Evolutionary conservation across 2,113 vertebrate species (phyloP).

Genomic region (Embiotoca jacksoni): DNA sequence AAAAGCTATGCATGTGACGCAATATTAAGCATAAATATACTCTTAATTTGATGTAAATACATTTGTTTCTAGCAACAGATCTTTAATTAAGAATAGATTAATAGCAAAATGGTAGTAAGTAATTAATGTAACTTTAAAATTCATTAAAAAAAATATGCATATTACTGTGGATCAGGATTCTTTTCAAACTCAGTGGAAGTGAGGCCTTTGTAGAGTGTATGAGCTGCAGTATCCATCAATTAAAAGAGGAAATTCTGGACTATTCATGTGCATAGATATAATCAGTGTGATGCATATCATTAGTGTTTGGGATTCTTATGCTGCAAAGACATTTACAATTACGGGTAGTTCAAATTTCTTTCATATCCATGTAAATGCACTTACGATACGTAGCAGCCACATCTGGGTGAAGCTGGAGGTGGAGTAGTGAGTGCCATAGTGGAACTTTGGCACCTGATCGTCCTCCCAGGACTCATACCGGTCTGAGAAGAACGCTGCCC

Average conservation of each 20-base stretch:
- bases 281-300: not conserved
- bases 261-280: not conserved
- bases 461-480: slow-evolving; percentile 97
- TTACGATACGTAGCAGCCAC: slow-evolving; percentile 97
- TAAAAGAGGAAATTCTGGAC: not conserved
- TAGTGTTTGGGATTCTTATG: not conserved
- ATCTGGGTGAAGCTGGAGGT: slow-evolving; percentile 95
- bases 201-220: not conserved
- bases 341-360: no score
- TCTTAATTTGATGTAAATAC: slow-evolving; percentile 51
- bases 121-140: slow-evolving; percentile 16
- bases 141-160: not conserved
- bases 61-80: slow-evolving; percentile 21
- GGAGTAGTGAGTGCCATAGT: slow-evolving; percentile 99
- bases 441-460: slow-evolving; percentile 97
- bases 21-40: slow-evolving; percentile 61
- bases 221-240: not conserved
- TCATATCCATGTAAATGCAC: slow-evolving; percentile 60
- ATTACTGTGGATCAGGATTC: not conserved
- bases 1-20: slow-evolving; percentile 17
- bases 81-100: slow-evolving; percentile 66
- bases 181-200: not conserved
- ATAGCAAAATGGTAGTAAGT: slow-evolving; percentile 19
- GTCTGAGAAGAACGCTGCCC: slow-evolving; percentile 95
- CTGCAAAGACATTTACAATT: not conserved